phyloP scores from a whole-genome alignment of 37 sponge, comb jelly and placozoan genomes.

The Theonella swinhoei region DNA sequence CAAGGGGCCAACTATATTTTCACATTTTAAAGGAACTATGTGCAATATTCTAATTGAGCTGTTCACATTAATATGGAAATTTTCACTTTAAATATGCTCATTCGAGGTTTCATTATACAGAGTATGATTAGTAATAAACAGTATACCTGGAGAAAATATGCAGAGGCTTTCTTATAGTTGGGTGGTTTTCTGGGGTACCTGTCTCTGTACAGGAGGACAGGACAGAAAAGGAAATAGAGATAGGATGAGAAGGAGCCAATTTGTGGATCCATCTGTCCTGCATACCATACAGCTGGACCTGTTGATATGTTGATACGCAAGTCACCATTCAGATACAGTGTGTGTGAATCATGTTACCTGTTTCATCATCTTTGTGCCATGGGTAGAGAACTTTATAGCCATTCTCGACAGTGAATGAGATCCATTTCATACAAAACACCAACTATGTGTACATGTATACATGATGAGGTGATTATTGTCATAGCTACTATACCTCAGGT shows the following conservation, averaged over 20 bases:
- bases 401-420: slow-evolving; percentile 68
- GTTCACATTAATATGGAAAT: no score
- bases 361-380: slow-evolving; percentile 39
- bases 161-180: not conserved
- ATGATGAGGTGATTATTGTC: no score
- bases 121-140: no score
- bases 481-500: no score
- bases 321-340: no score
- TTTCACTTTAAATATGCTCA: no score
- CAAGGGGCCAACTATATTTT: no score
- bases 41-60: no score
- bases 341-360: not conserved
- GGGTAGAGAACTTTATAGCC: slow-evolving; percentile 59
- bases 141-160: not conserved
- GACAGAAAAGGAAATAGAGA: slow-evolving; percentile 66
- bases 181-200: slow-evolving; percentile 52
- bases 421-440: slow-evolving; percentile 52
- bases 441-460: no score
- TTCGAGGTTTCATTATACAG: no score
- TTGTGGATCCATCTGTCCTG: slow-evolving; percentile 46
- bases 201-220: slow-evolving; percentile 71
- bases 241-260: slow-evolving; percentile 49
- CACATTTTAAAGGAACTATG: no score
- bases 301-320: no score
- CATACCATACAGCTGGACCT: slow-evolving; percentile 63